Evolutionary conservation across 2,888 invertebrate species (phyloP).

Genomic region (Antheraea yamamai): DNA sequence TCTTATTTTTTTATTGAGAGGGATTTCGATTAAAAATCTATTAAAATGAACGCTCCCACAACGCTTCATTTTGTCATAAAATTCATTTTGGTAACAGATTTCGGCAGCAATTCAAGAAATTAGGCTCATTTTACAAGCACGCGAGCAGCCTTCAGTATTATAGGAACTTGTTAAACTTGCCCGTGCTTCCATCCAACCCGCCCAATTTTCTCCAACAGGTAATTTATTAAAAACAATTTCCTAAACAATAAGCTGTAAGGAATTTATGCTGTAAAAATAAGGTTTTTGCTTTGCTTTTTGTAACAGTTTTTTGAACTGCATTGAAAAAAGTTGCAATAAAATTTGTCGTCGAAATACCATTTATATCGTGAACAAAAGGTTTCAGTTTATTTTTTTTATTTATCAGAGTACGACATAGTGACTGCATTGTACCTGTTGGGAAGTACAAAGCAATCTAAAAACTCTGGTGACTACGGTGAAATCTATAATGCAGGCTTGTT

Average conservation of each 20-base stretch:
- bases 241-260: neutral
- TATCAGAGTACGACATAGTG: no score
- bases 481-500: no score
- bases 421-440: no score
- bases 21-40: no score
- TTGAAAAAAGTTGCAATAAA: no score
- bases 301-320: no score
- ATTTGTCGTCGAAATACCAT: no score
- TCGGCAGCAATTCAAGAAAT: constrained; percentile 91
- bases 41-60: neutral
- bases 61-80: neutral
- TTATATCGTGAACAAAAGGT: no score
- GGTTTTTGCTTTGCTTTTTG: neutral
- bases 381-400: no score
- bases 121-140: constrained; percentile 96
- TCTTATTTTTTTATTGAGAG: no score
- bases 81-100: constrained; percentile 82
- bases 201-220: constrained; percentile 94
- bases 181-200: constrained; percentile 94
- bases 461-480: no score
- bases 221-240: neutral
- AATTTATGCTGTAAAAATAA: neutral
- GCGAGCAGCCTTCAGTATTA: constrained; percentile 98
- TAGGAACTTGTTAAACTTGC: constrained; percentile 96
- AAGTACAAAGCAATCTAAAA: no score